Base-by-base conservation (phyloP, 1,140 invertebrate genomes). In the Ephestia elutella region DNA sequence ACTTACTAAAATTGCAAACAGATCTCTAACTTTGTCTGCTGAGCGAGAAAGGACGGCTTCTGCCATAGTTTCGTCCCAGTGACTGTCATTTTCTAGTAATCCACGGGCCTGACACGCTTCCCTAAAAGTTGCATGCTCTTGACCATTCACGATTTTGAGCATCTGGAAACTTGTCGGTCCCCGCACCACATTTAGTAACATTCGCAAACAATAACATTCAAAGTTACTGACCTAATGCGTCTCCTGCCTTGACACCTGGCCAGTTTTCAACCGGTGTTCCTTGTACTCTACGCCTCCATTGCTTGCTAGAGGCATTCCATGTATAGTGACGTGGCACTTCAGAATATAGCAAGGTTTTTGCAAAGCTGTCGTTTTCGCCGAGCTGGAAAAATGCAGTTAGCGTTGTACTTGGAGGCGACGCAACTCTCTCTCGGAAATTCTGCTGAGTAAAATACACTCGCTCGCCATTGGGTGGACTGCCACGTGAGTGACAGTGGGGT, bases 111-210 rank as follows among this genome's bases (percentile, higher is more conserved):
- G 71, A 68, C 76, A 82, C 28, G 83, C 81, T 59, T 76, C 78
- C 65, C 74, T 59, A 58, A 73, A 86, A 8, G 84, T 80, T 10
- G 25, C 25, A 69, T 68, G 87, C 56, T 78, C 32, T 50, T 74
- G 18, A 59, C 80, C 82, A 79, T 89, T 63, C 57, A 89, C 73
- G 51, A 80, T 90, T 85, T 69, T 69, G 55, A 91, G 62, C 66
- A 81, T n/a, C 66, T 76, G 11, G 63, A 90, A 90, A 56, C 77
- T 87, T 72, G 67, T 89, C 63, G 89, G 83, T 7, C 89, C 90
- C 68, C 71, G 74, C 49, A 91, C 80, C 70, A 87, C 80, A 10
- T 76, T 63, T 38, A 89, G 70, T 13, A 90, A 61, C 57, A 90
- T 10, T 44, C 81, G 56, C 20, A 90, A 66, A 75, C 78, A 75